Percentiles rank a stretch among this genome's conserved stretches.
These are phyloP conservation scores for Silurus asotus DNA, from an alignment of 2,113 vertebrate species.

Conservation along the genomic window DNA sequence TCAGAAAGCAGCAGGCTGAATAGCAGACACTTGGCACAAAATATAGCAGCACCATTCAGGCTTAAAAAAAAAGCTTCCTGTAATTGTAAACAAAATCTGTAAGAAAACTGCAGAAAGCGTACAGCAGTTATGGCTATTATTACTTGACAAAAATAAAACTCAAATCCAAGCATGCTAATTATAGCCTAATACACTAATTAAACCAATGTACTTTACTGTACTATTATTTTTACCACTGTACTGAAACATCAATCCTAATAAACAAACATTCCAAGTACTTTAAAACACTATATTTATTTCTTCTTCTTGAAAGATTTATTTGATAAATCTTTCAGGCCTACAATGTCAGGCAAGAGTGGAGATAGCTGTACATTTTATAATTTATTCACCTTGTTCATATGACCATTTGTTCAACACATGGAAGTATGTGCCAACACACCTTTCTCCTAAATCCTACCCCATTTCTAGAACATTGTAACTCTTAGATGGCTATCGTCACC, in stretches of 20 bases:
- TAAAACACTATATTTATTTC: background rate
- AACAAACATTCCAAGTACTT: background rate
- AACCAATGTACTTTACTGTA: no score
- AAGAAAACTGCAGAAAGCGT: background rate
- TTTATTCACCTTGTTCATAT: background rate
- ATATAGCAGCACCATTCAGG: background rate
- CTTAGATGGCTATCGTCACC: slow-evolving; percentile 16
- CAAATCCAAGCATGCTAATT: background rate
- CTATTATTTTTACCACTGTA: background rate
- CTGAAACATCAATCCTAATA: background rate
- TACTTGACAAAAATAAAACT: background rate
- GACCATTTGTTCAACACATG: background rate
- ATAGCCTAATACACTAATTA: background rate
- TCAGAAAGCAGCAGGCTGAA: background rate
- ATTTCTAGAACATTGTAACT: slow-evolving; percentile 15
- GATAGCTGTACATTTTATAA: background rate
- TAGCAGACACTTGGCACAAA: background rate
- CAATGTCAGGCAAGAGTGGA: background rate
- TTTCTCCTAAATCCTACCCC: background rate
- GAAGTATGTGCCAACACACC: background rate
- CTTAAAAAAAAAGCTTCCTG: background rate
- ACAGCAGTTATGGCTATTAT: background rate
- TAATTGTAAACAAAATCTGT: background rate
- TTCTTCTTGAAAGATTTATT: background rate
- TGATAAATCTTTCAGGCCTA: background rate